A percentile compares a stretch with the other conserved stretches of the same genome.
Evolutionary conservation across 2,888 invertebrate species (phyloP).

Genomic region (Corythucha ciliata): DNA sequence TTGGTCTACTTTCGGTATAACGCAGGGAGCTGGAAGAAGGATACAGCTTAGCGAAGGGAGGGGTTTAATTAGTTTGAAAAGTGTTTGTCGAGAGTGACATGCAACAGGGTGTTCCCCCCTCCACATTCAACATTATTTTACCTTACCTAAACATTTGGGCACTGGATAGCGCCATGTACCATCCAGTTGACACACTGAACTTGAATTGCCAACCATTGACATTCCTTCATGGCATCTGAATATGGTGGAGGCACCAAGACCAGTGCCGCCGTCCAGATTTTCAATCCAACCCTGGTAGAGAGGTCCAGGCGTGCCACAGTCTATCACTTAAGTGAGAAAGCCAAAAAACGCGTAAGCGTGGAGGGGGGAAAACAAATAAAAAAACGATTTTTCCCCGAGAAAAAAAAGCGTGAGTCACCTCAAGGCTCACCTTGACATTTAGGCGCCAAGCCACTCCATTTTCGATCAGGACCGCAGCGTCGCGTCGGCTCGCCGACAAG

Average conservation of each 20-base stretch:
- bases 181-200: constrained; percentile 85
- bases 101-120: too few species aligned
- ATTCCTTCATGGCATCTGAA: constrained; percentile 89
- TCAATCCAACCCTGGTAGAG: constrained; percentile 94
- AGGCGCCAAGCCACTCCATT: constrained; percentile 90
- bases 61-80: constrained; percentile 1
- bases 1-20: constrained; percentile 78
- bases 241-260: constrained; percentile 82
- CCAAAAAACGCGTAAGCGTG: constrained; percentile 11
- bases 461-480: constrained; percentile 85
- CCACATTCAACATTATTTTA: too few species aligned
- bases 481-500: constrained; percentile 83
- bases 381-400: not conserved
- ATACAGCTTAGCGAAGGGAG: too few species aligned
- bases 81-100: constrained; percentile 1
- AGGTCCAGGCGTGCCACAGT: constrained; percentile 88
- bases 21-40: constrained; percentile 83
- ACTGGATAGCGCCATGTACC: constrained; percentile 90
- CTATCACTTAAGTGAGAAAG: constrained; percentile 58
- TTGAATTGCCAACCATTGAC: constrained; percentile 77
- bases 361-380: not conserved
- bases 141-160: constrained; percentile 77
- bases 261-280: constrained; percentile 80
- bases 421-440: constrained; percentile 69
- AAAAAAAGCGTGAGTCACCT: not conserved